These are phyloP conservation scores for Sanderia malayensis DNA, from an alignment of 30 jellyfish, hydroid and myxozoan species.

Conservation along the genomic window DNA sequence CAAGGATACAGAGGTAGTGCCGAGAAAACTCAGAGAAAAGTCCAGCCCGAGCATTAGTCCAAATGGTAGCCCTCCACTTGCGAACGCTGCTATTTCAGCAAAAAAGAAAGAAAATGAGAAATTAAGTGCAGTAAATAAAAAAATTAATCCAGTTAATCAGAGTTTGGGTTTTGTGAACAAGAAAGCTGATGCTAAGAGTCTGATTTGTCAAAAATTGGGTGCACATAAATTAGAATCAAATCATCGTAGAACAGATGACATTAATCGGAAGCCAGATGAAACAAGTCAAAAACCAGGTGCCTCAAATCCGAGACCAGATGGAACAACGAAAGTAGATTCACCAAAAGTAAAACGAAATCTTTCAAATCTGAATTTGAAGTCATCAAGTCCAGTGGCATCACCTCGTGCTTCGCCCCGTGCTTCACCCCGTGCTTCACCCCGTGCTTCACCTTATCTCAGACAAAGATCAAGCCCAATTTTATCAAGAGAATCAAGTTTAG, in stretches of 20 bases:
- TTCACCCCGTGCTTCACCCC: conserved; percentile 41
- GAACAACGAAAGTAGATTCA: background rate
- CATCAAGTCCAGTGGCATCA: background rate
- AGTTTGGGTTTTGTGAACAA: no score
- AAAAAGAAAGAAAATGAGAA: background rate
- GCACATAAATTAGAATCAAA: no score
- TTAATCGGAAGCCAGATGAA: no score
- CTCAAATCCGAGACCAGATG: background rate
- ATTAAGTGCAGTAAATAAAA: no score
- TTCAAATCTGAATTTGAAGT: background rate
- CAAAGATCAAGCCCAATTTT: conserved; percentile 1
- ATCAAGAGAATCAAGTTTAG: background rate
- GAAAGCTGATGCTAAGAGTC: background rate
- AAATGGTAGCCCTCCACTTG: background rate
- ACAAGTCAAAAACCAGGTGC: background rate
- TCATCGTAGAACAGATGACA: no score
- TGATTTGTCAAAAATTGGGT: no score
- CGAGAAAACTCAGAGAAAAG: background rate
- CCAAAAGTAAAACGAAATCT: no score
- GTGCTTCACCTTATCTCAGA: conserved; percentile 1
- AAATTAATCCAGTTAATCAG: no score
- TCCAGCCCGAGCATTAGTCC: conserved; percentile 1
- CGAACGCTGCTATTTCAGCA: background rate
- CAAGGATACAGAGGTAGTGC: background rate
- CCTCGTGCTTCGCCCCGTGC: conserved; percentile 3